Conservation (phyloP, 1,140 invertebrate genomes). For the Rhynchophorus ferrugineus region DNA sequence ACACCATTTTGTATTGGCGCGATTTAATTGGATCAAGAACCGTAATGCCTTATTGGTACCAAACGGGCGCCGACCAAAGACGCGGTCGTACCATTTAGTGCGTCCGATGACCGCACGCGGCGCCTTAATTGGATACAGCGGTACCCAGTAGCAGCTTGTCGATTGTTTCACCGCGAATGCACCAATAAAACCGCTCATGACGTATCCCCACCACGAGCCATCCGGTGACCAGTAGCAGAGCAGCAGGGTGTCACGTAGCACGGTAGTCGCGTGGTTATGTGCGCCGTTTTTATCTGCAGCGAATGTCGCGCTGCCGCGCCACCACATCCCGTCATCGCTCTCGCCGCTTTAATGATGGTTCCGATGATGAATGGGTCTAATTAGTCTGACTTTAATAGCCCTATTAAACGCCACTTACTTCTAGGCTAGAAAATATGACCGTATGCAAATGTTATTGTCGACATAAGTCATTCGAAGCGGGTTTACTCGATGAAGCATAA, state of each 20-base stretch:
- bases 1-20: not conserved
- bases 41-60: not conserved
- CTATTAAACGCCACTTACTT: too few relatives aligned
- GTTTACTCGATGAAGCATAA: too few relatives aligned
- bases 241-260: conserved; percentile 1
- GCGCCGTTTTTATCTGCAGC: too few relatives aligned
- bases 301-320: too few relatives aligned
- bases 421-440: too few relatives aligned
- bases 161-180: conserved; percentile 1
- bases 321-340: too few relatives aligned
- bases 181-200: conserved; percentile 11
- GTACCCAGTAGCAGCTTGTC: conserved; percentile 12
- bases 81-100: too few relatives aligned
- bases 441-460: too few relatives aligned
- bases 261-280: not conserved
- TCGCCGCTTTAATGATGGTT: too few relatives aligned
- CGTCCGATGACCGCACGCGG: conserved; percentile 1
- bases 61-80: not conserved
- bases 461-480: too few relatives aligned
- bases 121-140: conserved; percentile 8
- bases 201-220: conserved; percentile 6
- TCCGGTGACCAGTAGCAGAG: conserved; percentile 6
- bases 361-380: too few relatives aligned
- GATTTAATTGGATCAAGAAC: conserved; percentile 1
- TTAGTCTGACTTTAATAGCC: too few relatives aligned